Percentiles rank a stretch among this genome's conserved stretches.
Conservation (phyloP, 1,140 invertebrate genomes). For the Psilanteris sp. region DNA sequence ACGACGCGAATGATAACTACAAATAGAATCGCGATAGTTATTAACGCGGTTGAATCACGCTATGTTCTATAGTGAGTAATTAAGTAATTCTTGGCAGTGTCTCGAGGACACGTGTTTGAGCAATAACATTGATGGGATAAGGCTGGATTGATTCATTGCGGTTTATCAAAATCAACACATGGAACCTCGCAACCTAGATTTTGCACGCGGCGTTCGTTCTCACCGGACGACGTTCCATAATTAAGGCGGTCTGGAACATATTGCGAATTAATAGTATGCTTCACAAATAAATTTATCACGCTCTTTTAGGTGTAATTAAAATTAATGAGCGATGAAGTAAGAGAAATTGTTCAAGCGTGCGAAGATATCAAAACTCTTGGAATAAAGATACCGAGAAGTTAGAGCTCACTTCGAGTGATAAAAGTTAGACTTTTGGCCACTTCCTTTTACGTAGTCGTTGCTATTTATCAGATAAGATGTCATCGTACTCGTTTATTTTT, state of each 20-base stretch:
- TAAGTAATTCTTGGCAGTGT: slow-evolving; percentile 15
- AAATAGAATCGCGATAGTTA: slow-evolving; percentile 30
- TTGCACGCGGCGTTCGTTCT: slow-evolving; percentile 6
- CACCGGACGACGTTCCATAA: slow-evolving; percentile 36
- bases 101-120: slow-evolving; percentile 22
- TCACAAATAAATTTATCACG: slow-evolving; percentile 56
- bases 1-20: slow-evolving; percentile 16
- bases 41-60: slow-evolving; percentile 17
- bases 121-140: slow-evolving; percentile 7
- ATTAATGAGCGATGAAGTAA: slow-evolving; percentile 57
- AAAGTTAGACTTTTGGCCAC: no score
- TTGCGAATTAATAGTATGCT: slow-evolving; percentile 47
- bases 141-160: slow-evolving; percentile 2
- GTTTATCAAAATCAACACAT: slow-evolving; percentile 29
- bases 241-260: slow-evolving; percentile 40
- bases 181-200: slow-evolving; percentile 32
- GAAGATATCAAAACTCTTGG: slow-evolving; percentile 6
- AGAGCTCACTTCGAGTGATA: neutral
- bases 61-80: slow-evolving; percentile 13
- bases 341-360: slow-evolving; percentile 42
- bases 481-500: no score
- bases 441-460: no score
- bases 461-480: no score
- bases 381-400: neutral
- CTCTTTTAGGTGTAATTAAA: slow-evolving; percentile 55